Evolutionary conservation across 2,113 vertebrate genomes (phyloP), one percentile per base, ranked within the genome.

Genomic region (Meleagris gallopavo): DNA sequence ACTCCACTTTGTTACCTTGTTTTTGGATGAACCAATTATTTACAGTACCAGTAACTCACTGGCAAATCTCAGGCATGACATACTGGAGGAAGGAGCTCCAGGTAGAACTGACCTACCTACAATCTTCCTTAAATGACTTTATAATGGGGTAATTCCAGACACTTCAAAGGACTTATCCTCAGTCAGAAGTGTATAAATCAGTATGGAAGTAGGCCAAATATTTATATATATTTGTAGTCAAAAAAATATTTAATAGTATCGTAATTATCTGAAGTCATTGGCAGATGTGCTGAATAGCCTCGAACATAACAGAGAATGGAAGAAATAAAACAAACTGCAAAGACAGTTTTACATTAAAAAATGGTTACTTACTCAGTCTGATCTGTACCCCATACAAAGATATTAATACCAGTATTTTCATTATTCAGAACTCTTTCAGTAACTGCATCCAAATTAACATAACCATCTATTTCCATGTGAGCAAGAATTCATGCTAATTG

Each of bases 401-500:
- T 89, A 96, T 92, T 97, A 95, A 95, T 90, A 92, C 83, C 34
- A 93, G n/a, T 74, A 76, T 79, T 94, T 96, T 94, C 70, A 95
- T 96, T 96, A 95, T 96, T 96, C 86, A 93, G 93, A 94, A 93
- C 57, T 96, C 79, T 92, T 95, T 91, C 36, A 96, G 85, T 48
- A 95, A 90, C 50, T 72, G 83, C 76, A 84, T 94, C 82, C 36
- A 91, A 94, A 97, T 97, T 95, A 97, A 92, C 87, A 95, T 93
- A 97, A 94, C 82, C 89, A 97, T 95, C 73, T 83, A 97, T 95
- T 98, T 98, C 89, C 78, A 94, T 85, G 90, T 96, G 90, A 96
- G 85, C 65, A 96, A 13, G 32, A 83, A 95, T 97, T 92, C 89
- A 91, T 96, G 89, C 73, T 98, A 97, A 97, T 97, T 98, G 96